Conservation (phyloP, 2,797 vertebrate species). For the Cirrhinus molitorella region DNA sequence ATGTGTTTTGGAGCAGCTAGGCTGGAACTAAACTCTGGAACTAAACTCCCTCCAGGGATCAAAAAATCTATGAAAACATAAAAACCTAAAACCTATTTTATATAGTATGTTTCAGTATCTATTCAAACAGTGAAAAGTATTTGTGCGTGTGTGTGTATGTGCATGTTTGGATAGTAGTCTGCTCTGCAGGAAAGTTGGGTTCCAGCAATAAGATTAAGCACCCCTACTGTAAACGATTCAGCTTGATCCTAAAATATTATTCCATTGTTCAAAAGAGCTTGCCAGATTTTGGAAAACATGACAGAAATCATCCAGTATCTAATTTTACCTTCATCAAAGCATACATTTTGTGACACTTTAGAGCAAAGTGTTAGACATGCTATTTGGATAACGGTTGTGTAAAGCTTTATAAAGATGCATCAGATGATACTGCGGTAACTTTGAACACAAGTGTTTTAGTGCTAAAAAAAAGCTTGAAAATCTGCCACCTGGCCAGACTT, state of each 20-base stretch:
- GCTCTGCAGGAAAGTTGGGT: too few relatives aligned
- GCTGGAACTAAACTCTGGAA: too few relatives aligned
- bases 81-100: background rate
- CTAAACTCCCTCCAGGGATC: too few relatives aligned
- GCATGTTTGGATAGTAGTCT: too few relatives aligned
- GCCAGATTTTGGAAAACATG: background rate
- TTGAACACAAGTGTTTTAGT: slow-evolving; percentile 4
- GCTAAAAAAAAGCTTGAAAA: slow-evolving; percentile 5
- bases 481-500: slow-evolving; percentile 20
- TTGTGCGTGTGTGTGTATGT: too few relatives aligned
- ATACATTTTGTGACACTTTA: slow-evolving; percentile 14
- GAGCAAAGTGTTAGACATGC: slow-evolving; percentile 4
- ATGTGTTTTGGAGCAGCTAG: background rate
- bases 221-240: background rate
- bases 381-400: background rate
- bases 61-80: too few relatives aligned
- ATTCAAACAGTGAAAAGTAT: background rate
- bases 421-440: slow-evolving; percentile 4
- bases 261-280: background rate
- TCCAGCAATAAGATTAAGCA: background rate
- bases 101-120: background rate
- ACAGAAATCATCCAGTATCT: background rate
- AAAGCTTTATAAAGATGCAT: background rate
- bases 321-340: slow-evolving; percentile 19
- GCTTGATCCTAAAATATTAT: background rate